phyloP scores from a whole-genome alignment of 2,888 invertebrate species.

The Bombyx huttoni region DNA sequence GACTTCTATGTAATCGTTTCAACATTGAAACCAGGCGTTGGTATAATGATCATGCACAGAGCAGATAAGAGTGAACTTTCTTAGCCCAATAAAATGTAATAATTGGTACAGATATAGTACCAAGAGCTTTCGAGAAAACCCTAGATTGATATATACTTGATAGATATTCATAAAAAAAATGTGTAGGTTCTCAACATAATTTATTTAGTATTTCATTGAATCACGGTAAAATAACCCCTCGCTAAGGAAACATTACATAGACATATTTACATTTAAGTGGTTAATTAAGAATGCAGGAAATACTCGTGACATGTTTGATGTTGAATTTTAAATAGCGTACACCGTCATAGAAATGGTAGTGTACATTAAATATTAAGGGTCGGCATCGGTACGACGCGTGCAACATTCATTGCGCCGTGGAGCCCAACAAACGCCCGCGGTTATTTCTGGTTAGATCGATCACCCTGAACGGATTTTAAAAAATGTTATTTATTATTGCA shows the following conservation, averaged over 20 bases:
- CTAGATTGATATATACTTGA: too few relatives aligned
- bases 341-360: slow-evolving; percentile 50
- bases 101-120: too few relatives aligned
- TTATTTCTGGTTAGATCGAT: slow-evolving; percentile 58
- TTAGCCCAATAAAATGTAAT: too few relatives aligned
- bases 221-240: too few relatives aligned
- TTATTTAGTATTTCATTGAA: too few relatives aligned
- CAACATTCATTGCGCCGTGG: slow-evolving; percentile 43
- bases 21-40: too few relatives aligned
- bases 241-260: too few relatives aligned
- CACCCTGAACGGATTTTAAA: slow-evolving; percentile 21
- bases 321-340: slow-evolving; percentile 43
- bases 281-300: slow-evolving; percentile 10
- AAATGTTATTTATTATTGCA: neutral
- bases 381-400: slow-evolving; percentile 28
- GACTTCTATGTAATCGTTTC: too few relatives aligned
- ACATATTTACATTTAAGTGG: neutral
- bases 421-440: slow-evolving; percentile 37
- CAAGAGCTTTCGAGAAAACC: too few relatives aligned
- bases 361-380: slow-evolving; percentile 57
- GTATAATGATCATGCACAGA: too few relatives aligned
- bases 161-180: neutral
- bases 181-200: neutral
- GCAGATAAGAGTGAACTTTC: too few relatives aligned
- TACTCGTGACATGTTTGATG: slow-evolving; percentile 20